Evolutionary conservation across 1,140 invertebrate genomes (phyloP).

Genomic region (Fopius arisanus): DNA sequence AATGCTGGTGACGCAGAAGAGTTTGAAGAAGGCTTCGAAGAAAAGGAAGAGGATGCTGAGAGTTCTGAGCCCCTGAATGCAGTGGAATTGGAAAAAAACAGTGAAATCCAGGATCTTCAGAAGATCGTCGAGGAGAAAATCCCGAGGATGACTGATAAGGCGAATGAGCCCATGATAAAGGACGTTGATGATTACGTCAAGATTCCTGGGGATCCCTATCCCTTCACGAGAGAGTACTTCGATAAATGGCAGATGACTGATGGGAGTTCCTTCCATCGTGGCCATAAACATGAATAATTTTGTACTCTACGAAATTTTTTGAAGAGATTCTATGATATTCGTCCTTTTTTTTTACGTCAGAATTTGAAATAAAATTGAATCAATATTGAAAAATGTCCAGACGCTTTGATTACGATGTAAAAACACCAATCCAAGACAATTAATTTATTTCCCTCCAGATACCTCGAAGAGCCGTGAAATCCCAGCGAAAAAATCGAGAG

Average conservation of each 20-base stretch:
- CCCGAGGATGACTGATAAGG: neutral
- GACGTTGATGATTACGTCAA: constrained; percentile 35
- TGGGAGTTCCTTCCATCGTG: constrained; percentile 9
- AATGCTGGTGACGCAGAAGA: no score
- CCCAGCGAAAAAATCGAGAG: neutral
- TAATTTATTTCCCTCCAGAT: neutral
- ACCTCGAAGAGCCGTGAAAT: neutral
- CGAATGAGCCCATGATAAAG: constrained; percentile 4
- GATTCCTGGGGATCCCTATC: constrained; percentile 44
- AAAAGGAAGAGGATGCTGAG: neutral
- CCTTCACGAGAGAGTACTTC: constrained; percentile 42
- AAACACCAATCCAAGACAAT: no score
- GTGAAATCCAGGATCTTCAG: neutral
- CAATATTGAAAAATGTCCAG: no score
- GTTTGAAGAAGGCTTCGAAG: neutral
- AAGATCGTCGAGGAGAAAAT: neutral
- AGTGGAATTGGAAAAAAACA: neutral
- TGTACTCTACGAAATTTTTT: no score
- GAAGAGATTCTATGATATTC: no score
- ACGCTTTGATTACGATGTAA: no score
- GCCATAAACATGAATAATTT: neutral
- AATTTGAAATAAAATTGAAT: no score
- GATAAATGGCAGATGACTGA: constrained; percentile 38
- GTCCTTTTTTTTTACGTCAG: no score
- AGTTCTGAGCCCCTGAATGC: neutral